Percentiles rank a stretch among this genome's conserved stretches.
Evolutionary conservation across 2,888 invertebrate species (phyloP).

Genomic region (Metellina segmentata): DNA sequence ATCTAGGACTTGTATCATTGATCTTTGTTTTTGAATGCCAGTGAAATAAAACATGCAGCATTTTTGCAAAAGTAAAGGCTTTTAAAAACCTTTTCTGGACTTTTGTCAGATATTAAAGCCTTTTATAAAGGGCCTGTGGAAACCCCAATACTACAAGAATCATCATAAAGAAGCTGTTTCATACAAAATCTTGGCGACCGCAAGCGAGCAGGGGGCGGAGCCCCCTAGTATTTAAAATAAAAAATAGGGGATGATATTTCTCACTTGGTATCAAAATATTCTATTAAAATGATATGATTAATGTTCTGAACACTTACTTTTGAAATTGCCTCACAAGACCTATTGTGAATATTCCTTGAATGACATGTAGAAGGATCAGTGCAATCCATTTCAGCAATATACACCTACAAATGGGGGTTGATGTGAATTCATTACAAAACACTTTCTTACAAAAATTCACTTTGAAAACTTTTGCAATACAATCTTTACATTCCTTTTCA

Average conservation of each 20-base stretch:
- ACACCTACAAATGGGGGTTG: constrained; percentile 86
- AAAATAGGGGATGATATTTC: background rate
- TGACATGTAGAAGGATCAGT: constrained; percentile 89
- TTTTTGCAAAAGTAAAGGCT: too few species aligned
- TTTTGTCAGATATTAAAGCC: too few species aligned
- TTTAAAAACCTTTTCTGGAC: too few species aligned
- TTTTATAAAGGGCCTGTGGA: too few species aligned
- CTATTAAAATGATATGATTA: too few species aligned
- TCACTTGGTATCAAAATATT: background rate
- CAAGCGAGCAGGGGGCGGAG: too few species aligned
- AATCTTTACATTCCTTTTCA: constrained; percentile 30
- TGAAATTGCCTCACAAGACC: constrained; percentile 89
- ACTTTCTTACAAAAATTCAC: background rate
- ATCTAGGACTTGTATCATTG: too few species aligned
- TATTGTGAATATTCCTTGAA: constrained; percentile 91
- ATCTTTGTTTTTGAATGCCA: too few species aligned
- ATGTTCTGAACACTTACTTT: constrained; percentile 80
- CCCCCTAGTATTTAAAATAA: constrained; percentile 12
- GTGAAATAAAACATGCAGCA: too few species aligned
- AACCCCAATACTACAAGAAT: too few species aligned
- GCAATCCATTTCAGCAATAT: constrained; percentile 91
- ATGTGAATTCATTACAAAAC: background rate
- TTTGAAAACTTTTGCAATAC: background rate
- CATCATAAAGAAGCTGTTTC: too few species aligned
- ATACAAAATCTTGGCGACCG: too few species aligned